A percentile compares a stretch with the other conserved stretches of the same genome.
These are phyloP conservation scores for Amiota communis DNA, from an alignment of 2,888 invertebrate species.

Conservation along the genomic window DNA sequence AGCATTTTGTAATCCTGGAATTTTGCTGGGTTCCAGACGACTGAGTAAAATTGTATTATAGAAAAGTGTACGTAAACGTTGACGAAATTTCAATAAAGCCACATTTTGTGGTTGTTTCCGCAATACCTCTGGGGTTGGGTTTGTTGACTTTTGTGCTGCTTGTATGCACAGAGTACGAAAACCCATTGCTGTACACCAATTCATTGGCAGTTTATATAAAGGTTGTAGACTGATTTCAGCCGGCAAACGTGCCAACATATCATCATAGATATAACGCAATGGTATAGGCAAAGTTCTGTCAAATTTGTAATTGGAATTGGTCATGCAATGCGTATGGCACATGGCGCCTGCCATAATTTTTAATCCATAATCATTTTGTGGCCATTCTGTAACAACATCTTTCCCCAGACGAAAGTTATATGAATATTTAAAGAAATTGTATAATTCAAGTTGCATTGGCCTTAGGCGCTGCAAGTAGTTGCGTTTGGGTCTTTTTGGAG, in stretches of 20 bases:
- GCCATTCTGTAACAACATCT: conserved; percentile 35
- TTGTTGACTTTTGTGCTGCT: conserved; percentile 22
- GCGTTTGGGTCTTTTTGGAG: neutral
- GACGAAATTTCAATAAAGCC: conserved; percentile 57
- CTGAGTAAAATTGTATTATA: conserved; percentile 65
- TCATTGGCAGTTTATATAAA: conserved; percentile 57
- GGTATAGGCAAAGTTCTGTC: conserved; percentile 29
- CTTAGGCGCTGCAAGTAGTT: conserved; percentile 42
- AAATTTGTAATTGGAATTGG: conserved; percentile 23
- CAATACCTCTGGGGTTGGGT: no score
- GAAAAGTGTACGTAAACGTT: conserved; percentile 61
- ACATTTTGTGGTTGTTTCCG: conserved; percentile 30
- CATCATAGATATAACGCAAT: conserved; percentile 37
- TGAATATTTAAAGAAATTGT: conserved; percentile 66
- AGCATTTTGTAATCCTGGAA: neutral
- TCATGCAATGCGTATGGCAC: neutral
- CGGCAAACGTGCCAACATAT: conserved; percentile 36
- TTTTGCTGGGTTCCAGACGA: conserved; percentile 54
- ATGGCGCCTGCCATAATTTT: conserved; percentile 36
- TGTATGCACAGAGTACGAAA: conserved; percentile 68
- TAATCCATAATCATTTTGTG: neutral
- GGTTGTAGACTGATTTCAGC: conserved; percentile 9
- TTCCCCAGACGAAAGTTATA: conserved; percentile 60
- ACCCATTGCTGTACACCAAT: conserved; percentile 65
- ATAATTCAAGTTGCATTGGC: conserved; percentile 47